Evolutionary conservation across 1,140 invertebrate genomes (phyloP).

Genomic region (Panulirus ornatus): DNA sequence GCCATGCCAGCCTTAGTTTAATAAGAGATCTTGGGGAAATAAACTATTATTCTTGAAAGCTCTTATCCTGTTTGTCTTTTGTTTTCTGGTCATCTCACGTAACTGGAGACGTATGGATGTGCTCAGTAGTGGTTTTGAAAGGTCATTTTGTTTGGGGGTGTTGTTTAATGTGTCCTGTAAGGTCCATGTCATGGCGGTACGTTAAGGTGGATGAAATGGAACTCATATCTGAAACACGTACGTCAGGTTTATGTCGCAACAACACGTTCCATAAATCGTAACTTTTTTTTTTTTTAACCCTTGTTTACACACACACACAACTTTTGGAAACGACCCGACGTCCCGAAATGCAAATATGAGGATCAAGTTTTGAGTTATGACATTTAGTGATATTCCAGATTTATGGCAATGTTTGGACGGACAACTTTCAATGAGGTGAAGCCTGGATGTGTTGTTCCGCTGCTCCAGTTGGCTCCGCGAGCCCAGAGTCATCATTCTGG

Average conservation of each 20-base stretch:
- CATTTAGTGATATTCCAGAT: neutral
- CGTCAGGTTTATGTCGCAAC: too few relatives aligned
- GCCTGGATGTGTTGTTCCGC: neutral
- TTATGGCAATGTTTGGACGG: slow-evolving; percentile 19
- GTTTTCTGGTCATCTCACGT: too few relatives aligned
- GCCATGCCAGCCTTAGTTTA: neutral
- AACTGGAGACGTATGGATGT: too few relatives aligned
- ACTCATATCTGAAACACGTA: too few relatives aligned
- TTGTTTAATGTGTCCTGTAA: too few relatives aligned
- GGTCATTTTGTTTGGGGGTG: too few relatives aligned
- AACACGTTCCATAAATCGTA: neutral
- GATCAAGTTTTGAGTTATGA: neutral
- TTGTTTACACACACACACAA: neutral
- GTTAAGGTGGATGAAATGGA: too few relatives aligned
- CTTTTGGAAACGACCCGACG: neutral
- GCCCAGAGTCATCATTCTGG: too few relatives aligned
- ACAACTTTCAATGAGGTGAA: slow-evolving; percentile 26
- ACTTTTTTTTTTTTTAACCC: neutral
- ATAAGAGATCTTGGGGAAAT: neutral
- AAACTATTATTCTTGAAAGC: too few relatives aligned
- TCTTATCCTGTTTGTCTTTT: too few relatives aligned
- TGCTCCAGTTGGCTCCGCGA: neutral
- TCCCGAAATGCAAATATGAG: neutral
- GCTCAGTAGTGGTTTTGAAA: too few relatives aligned
- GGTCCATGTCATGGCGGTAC: too few relatives aligned